Evolutionary conservation across 1,140 invertebrate genomes (phyloP).

Genomic region (Amphibalanus amphitrite): DNA sequence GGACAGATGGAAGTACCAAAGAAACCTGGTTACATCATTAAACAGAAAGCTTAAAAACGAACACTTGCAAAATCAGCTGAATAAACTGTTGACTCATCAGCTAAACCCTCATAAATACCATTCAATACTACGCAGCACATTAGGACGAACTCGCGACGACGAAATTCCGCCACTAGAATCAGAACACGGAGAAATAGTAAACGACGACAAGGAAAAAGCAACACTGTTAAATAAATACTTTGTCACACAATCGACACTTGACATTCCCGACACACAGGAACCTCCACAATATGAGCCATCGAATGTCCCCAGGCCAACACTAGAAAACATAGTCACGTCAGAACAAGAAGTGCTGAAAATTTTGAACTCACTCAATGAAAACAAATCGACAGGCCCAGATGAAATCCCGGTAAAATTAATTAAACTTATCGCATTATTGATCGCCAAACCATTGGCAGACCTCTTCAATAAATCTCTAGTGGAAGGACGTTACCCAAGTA

Average conservation of each 20-base stretch:
- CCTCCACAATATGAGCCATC: not conserved
- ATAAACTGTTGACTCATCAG: not conserved
- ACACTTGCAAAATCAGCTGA: not conserved
- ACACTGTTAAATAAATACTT: not conserved
- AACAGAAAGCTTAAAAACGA: not conserved
- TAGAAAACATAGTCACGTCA: not conserved
- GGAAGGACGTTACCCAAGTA: not conserved
- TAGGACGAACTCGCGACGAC: not conserved
- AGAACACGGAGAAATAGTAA: not conserved
- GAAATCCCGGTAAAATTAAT: not conserved
- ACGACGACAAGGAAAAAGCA: not conserved
- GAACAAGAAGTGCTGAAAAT: not conserved
- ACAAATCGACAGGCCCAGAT: not conserved
- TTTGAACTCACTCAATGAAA: not conserved
- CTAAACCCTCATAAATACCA: not conserved
- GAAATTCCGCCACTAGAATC: not conserved
- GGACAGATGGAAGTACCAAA: not conserved
- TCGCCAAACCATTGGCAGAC: not conserved
- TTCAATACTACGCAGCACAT: not conserved
- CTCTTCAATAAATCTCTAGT: not conserved
- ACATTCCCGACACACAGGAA: not conserved
- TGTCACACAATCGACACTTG: not conserved
- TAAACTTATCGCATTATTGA: not conserved
- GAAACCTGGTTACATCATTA: not conserved
- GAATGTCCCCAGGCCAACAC: too few relatives aligned